Conservation (phyloP, 2,113 vertebrate species). For the Chiloscyllium plagiosum region DNA sequence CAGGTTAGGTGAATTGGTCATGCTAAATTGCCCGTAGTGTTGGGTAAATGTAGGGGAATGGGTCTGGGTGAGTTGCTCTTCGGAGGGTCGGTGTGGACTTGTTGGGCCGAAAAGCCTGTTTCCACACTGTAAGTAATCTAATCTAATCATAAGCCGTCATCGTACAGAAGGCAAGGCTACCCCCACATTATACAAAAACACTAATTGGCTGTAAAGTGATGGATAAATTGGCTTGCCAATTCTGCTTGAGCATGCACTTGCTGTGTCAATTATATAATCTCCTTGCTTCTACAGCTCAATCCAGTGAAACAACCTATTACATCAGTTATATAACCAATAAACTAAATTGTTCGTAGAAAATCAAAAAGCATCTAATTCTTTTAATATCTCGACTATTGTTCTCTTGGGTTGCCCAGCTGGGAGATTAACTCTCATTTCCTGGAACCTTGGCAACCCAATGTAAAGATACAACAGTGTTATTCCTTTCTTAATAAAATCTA, state of each 20-base stretch:
- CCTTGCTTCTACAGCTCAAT: not conserved
- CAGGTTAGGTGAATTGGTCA: too few species aligned
- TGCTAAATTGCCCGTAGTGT: too few species aligned
- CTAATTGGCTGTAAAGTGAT: not conserved
- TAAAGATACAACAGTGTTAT: not conserved
- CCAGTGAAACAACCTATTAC: not conserved
- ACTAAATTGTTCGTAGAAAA: not conserved
- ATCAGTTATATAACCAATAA: not conserved
- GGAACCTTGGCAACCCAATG: not conserved
- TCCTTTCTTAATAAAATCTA: not conserved
- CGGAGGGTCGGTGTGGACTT: too few species aligned
- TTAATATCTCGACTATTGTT: not conserved
- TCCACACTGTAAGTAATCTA: too few species aligned
- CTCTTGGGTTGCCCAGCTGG: not conserved
- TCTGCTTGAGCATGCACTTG: not conserved
- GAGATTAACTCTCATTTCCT: constrained; percentile 1
- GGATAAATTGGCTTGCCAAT: not conserved
- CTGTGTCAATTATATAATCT: not conserved
- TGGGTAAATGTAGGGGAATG: too few species aligned
- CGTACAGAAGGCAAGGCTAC: too few species aligned
- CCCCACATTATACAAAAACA: not conserved
- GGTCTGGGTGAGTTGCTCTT: too few species aligned
- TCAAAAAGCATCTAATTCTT: not conserved
- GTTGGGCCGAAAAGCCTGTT: too few species aligned
- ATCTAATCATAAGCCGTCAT: too few species aligned